Evolutionary conservation across 2,888 invertebrate genomes (phyloP).

Genomic region (Theretra japonica): DNA sequence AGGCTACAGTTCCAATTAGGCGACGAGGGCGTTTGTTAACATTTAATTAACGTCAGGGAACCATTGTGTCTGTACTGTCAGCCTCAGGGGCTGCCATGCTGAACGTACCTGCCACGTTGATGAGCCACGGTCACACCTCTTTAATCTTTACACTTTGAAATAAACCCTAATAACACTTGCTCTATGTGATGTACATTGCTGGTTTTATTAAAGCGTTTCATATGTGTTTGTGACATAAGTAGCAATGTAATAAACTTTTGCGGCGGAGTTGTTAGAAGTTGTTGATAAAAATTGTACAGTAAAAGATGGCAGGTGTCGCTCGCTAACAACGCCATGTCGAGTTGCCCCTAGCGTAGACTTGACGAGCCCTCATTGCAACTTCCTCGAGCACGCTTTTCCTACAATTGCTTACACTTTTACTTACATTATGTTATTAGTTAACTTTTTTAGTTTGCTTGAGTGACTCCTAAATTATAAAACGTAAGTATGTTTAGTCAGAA

Average conservation of each 20-base stretch:
- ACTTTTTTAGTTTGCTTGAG: background rate
- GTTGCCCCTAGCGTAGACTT: constrained; percentile 57
- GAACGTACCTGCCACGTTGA: constrained; percentile 53
- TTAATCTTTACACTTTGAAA: constrained; percentile 16
- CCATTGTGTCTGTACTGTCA: constrained; percentile 76
- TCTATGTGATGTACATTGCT: constrained; percentile 33
- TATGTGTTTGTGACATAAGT: background rate
- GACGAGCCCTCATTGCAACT: constrained; percentile 57
- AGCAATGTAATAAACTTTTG: background rate
- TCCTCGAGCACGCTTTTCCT: constrained; percentile 49
- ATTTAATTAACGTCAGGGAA: constrained; percentile 83
- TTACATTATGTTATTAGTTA: background rate
- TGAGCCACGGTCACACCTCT: constrained; percentile 54
- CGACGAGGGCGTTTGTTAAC: constrained; percentile 84
- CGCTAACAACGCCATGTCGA: constrained; percentile 60
- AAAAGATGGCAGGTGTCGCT: constrained; percentile 60
- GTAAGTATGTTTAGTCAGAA: background rate
- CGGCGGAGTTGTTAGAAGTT: background rate
- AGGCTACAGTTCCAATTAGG: constrained; percentile 85
- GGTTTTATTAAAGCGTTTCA: background rate
- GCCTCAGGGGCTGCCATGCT: constrained; percentile 68
- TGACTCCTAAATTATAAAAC: background rate
- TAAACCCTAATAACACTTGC: constrained; percentile 30
- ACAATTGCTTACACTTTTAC: constrained; percentile 1
- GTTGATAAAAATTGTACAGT: constrained; percentile 30